Evolutionary conservation across 2,113 vertebrate genomes (phyloP), one percentile per base, ranked within the genome.

Genomic region (Cricetomys ansorgei): DNA sequence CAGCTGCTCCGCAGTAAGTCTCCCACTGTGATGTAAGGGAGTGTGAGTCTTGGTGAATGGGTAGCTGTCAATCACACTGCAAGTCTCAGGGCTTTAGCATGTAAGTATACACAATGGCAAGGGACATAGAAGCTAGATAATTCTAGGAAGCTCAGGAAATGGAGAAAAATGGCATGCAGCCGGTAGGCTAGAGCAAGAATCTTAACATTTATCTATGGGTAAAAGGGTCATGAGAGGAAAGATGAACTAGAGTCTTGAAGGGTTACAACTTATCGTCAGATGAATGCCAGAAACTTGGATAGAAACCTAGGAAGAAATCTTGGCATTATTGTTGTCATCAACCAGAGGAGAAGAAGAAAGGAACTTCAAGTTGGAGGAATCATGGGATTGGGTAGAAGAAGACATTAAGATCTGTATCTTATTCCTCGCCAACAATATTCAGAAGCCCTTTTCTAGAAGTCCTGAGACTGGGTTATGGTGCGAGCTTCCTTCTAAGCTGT

Each of bases 281-380:
- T 64, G 25, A 91, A 31, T 65, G 11, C 75, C 55, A 96, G 43
- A 86, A 76, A 77, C 91, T 81, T 92, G 23, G 5, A 87, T 37
- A 87, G 23, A 40, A 31, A 27, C 31, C 25, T 87, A 62, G 37
- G 31, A 40, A 64, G 31, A 88, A 88, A 84, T 75, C 5, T 37
- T 90, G 4, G 19, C 29, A 16, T 67, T 34, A 45, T 77, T 7
- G 3, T 37, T 55, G 45, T 31, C 27, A 83, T 5, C 23, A 59
- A 48, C 34, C 37, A 83, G 7, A 29, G 15, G 31, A 72, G 29
- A 8, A 65, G 11, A 45, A 80, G 3, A 7, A 48, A 91, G 92
- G 53, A 77, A 57, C 25, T 69, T 1, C 27, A 70, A 69, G 48
- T 81, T 92, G 62, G 53, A 90, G 65, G 25, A 77, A 48, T 45